Percentiles rank a stretch among this genome's conserved stretches.
Evolutionary conservation across 2,888 invertebrate species (phyloP).

Genomic region (Trichogramma dendrolimi): DNA sequence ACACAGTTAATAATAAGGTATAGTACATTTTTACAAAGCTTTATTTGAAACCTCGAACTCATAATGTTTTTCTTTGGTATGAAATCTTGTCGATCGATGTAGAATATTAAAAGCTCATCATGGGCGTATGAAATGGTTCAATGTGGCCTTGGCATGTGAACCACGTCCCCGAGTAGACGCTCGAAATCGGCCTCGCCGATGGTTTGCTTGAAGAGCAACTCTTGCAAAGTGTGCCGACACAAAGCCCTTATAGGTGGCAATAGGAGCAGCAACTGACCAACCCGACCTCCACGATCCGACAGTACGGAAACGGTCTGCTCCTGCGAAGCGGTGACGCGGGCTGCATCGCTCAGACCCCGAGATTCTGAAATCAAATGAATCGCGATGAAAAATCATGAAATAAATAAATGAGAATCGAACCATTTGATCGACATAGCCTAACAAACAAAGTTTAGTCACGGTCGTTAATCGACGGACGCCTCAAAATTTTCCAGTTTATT

Average conservation of each 20-base stretch:
- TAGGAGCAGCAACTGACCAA: slow-evolving; percentile 70
- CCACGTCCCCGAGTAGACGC: slow-evolving; percentile 63
- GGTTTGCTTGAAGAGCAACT: slow-evolving; percentile 75
- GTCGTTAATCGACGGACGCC: neutral
- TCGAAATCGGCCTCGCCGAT: slow-evolving; percentile 72
- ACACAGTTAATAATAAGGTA: no score
- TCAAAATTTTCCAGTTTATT: slow-evolving; percentile 7
- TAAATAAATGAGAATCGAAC: neutral
- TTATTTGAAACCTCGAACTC: no score
- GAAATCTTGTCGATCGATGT: no score
- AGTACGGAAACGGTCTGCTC: slow-evolving; percentile 77
- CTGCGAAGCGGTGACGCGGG: slow-evolving; percentile 66
- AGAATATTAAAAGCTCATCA: no score
- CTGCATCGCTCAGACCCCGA: slow-evolving; percentile 59
- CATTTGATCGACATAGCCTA: neutral
- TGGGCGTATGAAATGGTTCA: neutral
- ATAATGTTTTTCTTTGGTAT: no score
- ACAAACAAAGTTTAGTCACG: neutral
- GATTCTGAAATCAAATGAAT: slow-evolving; percentile 54
- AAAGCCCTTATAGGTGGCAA: slow-evolving; percentile 63
- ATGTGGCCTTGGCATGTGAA: slow-evolving; percentile 16
- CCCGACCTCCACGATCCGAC: slow-evolving; percentile 69
- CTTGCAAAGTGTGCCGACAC: slow-evolving; percentile 58
- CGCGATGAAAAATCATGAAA: neutral
- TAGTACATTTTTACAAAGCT: no score